Evolutionary conservation across 2,797 vertebrate genomes (phyloP).

Genomic region (Cercopithecus diana): DNA sequence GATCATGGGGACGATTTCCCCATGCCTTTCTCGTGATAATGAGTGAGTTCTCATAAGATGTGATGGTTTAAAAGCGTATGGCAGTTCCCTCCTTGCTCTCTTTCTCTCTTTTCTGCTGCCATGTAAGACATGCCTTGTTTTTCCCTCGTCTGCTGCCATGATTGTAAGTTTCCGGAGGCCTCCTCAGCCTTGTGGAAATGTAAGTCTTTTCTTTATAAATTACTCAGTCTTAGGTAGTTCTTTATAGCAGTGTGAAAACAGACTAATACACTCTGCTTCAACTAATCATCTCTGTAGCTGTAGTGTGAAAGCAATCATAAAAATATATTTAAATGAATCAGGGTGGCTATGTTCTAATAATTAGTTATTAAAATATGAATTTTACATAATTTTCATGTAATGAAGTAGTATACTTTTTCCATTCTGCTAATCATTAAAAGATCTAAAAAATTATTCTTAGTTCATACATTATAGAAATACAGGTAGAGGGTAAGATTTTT

Average conservation of each 20-base stretch:
- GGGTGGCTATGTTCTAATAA: background rate
- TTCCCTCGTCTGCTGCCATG: background rate
- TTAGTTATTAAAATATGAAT: background rate
- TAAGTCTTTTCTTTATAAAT: background rate
- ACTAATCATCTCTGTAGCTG: background rate
- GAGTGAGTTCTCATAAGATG: background rate
- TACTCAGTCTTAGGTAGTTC: background rate
- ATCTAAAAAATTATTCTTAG: background rate
- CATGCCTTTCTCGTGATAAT: background rate
- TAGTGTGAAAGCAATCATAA: background rate
- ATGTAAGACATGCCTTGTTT: background rate
- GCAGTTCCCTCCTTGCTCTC: background rate
- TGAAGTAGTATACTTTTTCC: background rate
- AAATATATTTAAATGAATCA: background rate
- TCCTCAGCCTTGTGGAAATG: background rate
- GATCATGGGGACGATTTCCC: background rate
- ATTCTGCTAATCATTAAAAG: background rate
- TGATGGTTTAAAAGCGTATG: background rate
- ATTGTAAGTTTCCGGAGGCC: background rate
- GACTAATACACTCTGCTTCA: background rate
- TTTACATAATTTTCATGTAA: background rate
- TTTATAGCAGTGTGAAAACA: background rate
- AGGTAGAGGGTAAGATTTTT: fast-evolving
- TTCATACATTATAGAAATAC: background rate
- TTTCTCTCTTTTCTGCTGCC: background rate